Evolutionary conservation across 2,888 invertebrate species (phyloP), one percentile per base, ranked within the genome.

Genomic region (Platerodrilus igneus): DNA sequence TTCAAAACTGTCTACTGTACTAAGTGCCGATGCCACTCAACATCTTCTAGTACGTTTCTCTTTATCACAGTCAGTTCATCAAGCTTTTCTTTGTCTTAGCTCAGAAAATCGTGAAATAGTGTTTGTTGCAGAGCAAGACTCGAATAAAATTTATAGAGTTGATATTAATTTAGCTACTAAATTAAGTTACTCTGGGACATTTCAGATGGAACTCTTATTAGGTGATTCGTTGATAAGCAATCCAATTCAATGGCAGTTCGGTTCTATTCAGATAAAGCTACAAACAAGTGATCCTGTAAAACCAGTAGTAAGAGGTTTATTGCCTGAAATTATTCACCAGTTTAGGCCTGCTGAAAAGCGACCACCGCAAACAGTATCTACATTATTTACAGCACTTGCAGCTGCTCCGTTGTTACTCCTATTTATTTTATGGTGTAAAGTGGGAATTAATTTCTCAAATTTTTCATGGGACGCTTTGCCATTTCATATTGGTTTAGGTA

Each of bases 341-440:
- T 99, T 97, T 79, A 85, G 95, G 26, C 77, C 79, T 60, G 86
- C 96, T 1, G 97, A 97, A 67, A 83, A 87, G 57, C 81, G 95
- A 28, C 97, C 99, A 35, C 78, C 95, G 19, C 82, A 82, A 21
- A 64, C 82, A 25, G 83, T 99, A 36, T 95, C 96, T 0, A 86
- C 91, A 68, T 75, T 91, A 45, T 99, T 96, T 73, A 93, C 94
- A 33, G 79, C 76, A 18, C 73, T 94, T 6, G 86, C 86, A 53
- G 75, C 85, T 4, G 79, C 87, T 18, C 91, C 95, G 16, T 75
- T 97, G 46, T 70, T 93, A 36, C 64, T 94, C 47, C 76, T 97
- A 39, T 71, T 96, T 34, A 66, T 81, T 53, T 73, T 93, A 72
- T 99, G 97, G 97, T 73, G 78, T 0, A 79, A 79, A 57, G 76